Conservation (phyloP, 2,888 invertebrate species). For the Alentia gelatinosa region DNA sequence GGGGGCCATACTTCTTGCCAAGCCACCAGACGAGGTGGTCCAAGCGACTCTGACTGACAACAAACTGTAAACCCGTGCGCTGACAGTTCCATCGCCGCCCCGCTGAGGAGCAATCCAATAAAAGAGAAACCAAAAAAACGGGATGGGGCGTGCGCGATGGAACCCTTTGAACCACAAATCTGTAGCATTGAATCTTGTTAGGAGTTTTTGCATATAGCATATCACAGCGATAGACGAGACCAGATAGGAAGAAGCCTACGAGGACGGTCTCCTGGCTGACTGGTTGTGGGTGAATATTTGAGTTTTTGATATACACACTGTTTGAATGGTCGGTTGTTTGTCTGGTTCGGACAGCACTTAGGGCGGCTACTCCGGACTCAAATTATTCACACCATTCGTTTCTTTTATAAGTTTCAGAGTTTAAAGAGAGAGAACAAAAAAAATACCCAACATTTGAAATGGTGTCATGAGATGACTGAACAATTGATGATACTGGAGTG, state of each 20-base stretch:
- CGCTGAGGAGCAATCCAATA: neutral
- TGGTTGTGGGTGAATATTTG: constrained; percentile 35
- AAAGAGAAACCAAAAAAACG: too few relatives aligned
- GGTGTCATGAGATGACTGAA: neutral
- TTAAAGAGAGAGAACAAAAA: neutral
- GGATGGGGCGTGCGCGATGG: neutral
- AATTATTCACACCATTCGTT: constrained; percentile 3
- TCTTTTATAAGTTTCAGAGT: constrained; percentile 36
- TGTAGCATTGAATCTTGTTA: constrained; percentile 41
- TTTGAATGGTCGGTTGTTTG: constrained; percentile 51
- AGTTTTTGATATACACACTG: constrained; percentile 45
- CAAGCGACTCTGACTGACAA: constrained; percentile 5
- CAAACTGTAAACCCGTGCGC: constrained; percentile 18
- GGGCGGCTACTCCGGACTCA: neutral
- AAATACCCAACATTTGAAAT: constrained; percentile 6
- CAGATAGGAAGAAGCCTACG: constrained; percentile 13
- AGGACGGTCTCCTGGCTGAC: constrained; percentile 33
- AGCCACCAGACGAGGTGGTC: neutral
- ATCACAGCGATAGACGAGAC: constrained; percentile 35
- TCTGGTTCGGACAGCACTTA: neutral
- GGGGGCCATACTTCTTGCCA: constrained; percentile 54
- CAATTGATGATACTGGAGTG: constrained; percentile 35
- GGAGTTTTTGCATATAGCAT: constrained; percentile 52
- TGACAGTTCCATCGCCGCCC: neutral
- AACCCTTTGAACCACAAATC: constrained; percentile 28